Conservation (phyloP, 2,797 vertebrate species). For the Tadarida brasiliensis region DNA sequence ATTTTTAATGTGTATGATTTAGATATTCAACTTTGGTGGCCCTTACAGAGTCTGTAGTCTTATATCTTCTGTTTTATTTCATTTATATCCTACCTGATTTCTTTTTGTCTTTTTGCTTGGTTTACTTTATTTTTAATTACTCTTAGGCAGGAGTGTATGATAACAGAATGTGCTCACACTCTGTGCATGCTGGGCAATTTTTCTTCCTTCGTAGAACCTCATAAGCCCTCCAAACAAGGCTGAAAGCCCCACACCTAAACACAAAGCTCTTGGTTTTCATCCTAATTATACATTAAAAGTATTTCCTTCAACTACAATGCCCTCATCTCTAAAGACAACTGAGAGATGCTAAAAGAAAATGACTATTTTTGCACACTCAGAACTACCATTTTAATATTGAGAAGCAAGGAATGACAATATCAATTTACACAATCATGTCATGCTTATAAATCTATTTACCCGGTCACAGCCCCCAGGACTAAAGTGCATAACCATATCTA, state of each 20-base stretch:
- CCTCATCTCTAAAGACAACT: neutral
- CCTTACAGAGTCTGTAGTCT: neutral
- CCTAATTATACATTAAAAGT: neutral
- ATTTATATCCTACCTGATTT: neutral
- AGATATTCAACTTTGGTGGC: neutral
- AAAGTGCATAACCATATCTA: neutral
- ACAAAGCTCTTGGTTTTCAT: neutral
- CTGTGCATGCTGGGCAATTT: neutral
- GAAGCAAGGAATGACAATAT: neutral
- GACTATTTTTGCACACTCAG: neutral
- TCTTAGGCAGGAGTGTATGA: neutral
- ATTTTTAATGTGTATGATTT: slow-evolving; percentile 52
- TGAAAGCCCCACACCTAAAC: neutral
- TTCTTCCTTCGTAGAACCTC: neutral
- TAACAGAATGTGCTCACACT: neutral
- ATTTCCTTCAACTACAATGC: neutral
- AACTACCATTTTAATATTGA: neutral
- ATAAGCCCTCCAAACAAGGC: neutral
- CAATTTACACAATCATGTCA: neutral
- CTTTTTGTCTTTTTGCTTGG: neutral
- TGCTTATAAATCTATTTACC: neutral
- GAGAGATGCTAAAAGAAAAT: neutral
- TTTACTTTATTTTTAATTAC: slow-evolving; percentile 58
- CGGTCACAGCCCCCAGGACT: neutral
- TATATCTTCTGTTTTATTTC: neutral